These are phyloP conservation scores for Tarsius wallacei DNA, from an alignment of 2,797 vertebrate species.

Conservation along the genomic window DNA sequence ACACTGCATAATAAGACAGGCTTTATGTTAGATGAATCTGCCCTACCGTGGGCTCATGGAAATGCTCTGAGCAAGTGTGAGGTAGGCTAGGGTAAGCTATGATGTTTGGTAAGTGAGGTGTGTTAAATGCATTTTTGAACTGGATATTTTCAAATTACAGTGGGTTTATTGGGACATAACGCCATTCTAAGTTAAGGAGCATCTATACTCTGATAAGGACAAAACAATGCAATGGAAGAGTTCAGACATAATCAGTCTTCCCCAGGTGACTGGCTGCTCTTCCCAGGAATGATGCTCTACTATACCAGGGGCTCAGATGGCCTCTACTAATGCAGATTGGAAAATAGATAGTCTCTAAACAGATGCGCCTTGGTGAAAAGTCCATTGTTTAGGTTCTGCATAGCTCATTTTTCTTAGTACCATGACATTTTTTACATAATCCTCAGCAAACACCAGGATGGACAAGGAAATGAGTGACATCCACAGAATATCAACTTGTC, in stretches of 20 bases:
- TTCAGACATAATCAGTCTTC: neutral
- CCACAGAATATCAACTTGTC: neutral
- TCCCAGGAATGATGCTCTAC: neutral
- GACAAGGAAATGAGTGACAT: accelerated
- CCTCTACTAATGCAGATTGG: neutral
- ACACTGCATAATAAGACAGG: neutral
- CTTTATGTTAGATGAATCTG: neutral
- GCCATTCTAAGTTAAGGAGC: neutral
- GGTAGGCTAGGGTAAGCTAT: neutral
- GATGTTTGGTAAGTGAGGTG: neutral
- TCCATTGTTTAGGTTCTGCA: accelerated
- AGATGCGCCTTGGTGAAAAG: neutral
- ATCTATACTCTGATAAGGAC: neutral
- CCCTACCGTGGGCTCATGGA: neutral
- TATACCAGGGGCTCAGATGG: neutral
- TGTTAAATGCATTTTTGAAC: neutral
- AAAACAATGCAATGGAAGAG: neutral
- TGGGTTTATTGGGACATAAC: neutral
- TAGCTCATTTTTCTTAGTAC: neutral
- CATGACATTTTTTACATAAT: too few species aligned
- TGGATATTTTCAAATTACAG: neutral
- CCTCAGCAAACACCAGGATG: neutral
- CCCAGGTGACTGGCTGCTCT: neutral
- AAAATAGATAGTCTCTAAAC: accelerated
- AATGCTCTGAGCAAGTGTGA: neutral